Evolutionary conservation across 2,113 vertebrate species (phyloP), one percentile per base, ranked within the genome.

Genomic region (Aegithalos caudatus): DNA sequence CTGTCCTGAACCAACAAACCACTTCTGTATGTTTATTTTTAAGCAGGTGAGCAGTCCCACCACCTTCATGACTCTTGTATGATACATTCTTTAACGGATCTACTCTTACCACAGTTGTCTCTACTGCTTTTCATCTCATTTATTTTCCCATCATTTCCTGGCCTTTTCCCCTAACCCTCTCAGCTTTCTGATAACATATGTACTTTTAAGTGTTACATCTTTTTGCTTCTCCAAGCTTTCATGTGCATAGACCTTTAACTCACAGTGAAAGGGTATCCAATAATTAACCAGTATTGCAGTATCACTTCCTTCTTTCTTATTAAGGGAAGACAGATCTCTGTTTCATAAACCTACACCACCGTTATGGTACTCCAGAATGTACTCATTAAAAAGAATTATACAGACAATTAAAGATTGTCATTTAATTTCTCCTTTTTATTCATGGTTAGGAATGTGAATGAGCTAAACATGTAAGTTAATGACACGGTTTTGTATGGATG

Each of bases 301-400:
- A 56, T 62, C 2, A 0, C 56, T 86, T 67, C 47, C 25, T 81
- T 88, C 53, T 35, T 92, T 65, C 81, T 95, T 94, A 70, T 81
- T 92, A 96, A 83, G 48, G 33, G 58, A 92, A 89, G 83, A 82
- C 47, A 84, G 42, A 88, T 95, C 22, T 90, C 47, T 73, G 20
- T 92, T 95, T 95, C 93, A 97, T 85, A 94, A 90, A 92, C 69
- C 33, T 73, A n/a, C 23, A 77, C n/a, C 61, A 81, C 78, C 3
- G 0, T 62, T 86, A 77, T 40, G 50, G 48, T 38, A 42, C 44
- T 89, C 53, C 54, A 80, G 64, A 81, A 91, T 81, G 54, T 86
- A 90, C 25, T 35, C 57, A 95, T 94, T 91, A 97, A 92, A 47
- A 69, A 94, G 80, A 97, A 94, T 62, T 92, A 95, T 80, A 62